A percentile compares a stretch with the other conserved stretches of the same genome.
phyloP scores from a whole-genome alignment of 2,113 vertebrate species.

The Willisornis vidua region DNA sequence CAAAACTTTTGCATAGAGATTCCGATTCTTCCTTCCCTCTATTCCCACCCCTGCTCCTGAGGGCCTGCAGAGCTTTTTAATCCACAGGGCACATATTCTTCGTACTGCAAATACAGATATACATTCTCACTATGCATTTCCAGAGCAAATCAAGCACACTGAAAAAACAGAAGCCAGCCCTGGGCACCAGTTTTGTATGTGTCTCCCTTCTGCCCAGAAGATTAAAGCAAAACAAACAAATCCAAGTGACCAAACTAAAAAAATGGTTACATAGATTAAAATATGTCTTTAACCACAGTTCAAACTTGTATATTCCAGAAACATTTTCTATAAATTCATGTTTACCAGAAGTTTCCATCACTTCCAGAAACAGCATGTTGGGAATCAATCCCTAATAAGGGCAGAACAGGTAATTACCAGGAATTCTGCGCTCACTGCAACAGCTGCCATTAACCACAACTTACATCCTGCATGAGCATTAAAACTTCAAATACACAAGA shows the following conservation, averaged over 20 bases:
- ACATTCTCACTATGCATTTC: neutral
- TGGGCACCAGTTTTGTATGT: neutral
- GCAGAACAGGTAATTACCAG: neutral
- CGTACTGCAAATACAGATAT: slow-evolving; percentile 74
- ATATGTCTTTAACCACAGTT: neutral
- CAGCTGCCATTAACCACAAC: neutral
- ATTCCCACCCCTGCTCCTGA: slow-evolving; percentile 77
- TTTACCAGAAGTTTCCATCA: neutral
- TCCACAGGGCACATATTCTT: slow-evolving; percentile 89
- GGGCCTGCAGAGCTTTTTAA: slow-evolving; percentile 91
- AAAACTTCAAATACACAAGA: slow-evolving; percentile 15
- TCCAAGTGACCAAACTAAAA: neutral
- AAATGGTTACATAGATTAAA: neutral
- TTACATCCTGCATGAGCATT: neutral
- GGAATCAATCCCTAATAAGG: neutral
- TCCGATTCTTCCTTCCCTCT: slow-evolving; percentile 85
- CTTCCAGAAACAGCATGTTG: neutral
- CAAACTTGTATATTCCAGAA: neutral
- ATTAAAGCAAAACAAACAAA: neutral
- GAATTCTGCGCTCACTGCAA: neutral
- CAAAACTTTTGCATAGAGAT: slow-evolving; percentile 85
- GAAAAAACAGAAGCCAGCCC: neutral
- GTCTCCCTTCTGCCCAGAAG: neutral
- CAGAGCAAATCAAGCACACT: neutral
- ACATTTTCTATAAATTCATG: neutral